These are phyloP conservation scores for Berghia stephanieae DNA, from an alignment of 1,140 invertebrate species.

Conservation along the genomic window DNA sequence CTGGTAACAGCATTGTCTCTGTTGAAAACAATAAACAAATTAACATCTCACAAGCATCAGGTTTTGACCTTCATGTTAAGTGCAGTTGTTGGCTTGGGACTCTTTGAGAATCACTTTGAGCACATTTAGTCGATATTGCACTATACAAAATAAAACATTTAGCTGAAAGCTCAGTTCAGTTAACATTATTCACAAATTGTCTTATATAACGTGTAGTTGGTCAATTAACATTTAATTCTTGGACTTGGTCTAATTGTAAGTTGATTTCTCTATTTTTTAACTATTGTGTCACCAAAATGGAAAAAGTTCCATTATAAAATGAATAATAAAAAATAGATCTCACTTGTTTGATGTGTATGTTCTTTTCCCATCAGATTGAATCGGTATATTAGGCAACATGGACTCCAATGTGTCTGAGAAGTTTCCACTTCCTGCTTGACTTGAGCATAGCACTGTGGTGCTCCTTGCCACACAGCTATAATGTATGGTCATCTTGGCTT, in stretches of 20 bases:
- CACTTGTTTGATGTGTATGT: constrained; percentile 58
- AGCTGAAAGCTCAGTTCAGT: background rate
- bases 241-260: background rate
- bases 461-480: constrained; percentile 60
- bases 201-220: too few relatives aligned
- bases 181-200: background rate
- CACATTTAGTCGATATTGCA: too few relatives aligned
- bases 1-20: too few relatives aligned
- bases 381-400: constrained; percentile 62
- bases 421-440: constrained; percentile 48
- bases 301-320: constrained; percentile 19
- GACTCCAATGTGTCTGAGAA: constrained; percentile 53
- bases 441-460: constrained; percentile 55
- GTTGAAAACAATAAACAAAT: too few relatives aligned
- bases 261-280: background rate
- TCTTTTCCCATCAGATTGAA: constrained; percentile 53
- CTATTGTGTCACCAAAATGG: background rate
- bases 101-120: too few relatives aligned
- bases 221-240: too few relatives aligned
- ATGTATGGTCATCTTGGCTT: constrained; percentile 57
- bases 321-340: constrained; percentile 19
- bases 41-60: too few relatives aligned
- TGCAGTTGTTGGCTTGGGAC: too few relatives aligned
- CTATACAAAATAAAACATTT: too few relatives aligned
- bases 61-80: too few relatives aligned